Evolutionary conservation across 53 echinoderm and acorn worm genomes (phyloP).

Genomic region (Astropecten irregularis): DNA sequence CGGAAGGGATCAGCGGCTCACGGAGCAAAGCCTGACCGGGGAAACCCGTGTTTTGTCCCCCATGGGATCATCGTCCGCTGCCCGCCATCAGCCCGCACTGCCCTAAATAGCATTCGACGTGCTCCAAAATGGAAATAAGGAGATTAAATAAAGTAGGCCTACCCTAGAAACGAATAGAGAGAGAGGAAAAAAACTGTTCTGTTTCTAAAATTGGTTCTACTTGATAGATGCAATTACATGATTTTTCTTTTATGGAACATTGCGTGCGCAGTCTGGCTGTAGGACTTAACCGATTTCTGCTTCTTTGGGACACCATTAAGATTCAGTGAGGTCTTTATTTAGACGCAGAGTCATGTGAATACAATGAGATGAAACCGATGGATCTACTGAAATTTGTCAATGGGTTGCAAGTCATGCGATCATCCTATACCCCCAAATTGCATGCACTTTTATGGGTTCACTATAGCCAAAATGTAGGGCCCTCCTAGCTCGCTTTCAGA

Average conservation of each 20-base stretch:
- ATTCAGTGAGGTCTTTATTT: too few relatives aligned
- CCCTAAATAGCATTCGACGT: constrained; percentile 17
- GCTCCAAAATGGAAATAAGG: background rate
- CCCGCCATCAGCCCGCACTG: background rate
- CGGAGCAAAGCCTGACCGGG: constrained; percentile 1
- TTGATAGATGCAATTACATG: background rate
- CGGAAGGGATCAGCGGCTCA: constrained; percentile 24
- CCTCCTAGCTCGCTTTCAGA: background rate
- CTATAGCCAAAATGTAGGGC: background rate
- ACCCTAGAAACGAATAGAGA: too few relatives aligned
- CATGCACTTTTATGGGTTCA: background rate
- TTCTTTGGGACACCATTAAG: too few relatives aligned
- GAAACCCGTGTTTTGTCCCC: background rate
- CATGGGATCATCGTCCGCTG: background rate
- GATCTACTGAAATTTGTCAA: too few relatives aligned
- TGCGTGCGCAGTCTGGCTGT: background rate
- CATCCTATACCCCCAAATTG: too few relatives aligned
- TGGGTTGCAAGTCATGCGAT: too few relatives aligned
- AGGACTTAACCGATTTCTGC: background rate
- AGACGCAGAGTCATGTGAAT: background rate
- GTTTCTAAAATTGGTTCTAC: background rate
- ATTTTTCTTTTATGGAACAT: background rate
- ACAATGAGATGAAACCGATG: too few relatives aligned
- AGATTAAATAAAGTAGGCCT: background rate
- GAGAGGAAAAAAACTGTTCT: background rate